These are phyloP conservation scores for Chloropsis hardwickii DNA, from an alignment of 2,113 vertebrate genomes.

Conservation along the genomic window DNA sequence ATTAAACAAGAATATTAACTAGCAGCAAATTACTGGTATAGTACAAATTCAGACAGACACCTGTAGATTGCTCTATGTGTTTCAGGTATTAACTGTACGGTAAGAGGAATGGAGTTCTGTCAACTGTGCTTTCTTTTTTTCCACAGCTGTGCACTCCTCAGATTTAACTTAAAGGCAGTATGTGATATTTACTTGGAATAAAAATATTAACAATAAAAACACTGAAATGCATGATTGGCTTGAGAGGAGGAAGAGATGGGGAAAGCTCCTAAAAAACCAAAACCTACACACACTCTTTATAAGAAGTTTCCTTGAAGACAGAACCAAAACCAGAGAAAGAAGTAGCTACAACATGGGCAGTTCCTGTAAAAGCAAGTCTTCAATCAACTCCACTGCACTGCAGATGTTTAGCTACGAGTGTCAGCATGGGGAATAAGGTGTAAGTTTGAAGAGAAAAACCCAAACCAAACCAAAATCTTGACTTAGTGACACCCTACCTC, in stretches of 20 bases:
- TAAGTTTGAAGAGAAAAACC: neutral
- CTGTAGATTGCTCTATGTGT: neutral
- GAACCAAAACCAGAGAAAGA: neutral
- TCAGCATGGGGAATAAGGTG: neutral
- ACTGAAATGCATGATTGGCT: neutral
- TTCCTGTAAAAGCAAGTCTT: neutral
- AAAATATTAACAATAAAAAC: neutral
- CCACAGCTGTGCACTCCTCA: neutral
- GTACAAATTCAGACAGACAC: neutral
- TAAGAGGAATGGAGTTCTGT: neutral
- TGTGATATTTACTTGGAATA: neutral
- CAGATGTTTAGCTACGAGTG: neutral
- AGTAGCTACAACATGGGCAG: neutral
- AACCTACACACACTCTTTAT: neutral
- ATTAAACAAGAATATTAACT: neutral
- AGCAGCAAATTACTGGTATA: neutral
- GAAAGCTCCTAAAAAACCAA: neutral
- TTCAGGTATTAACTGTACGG: neutral
- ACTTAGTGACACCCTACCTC: slow-evolving; percentile 78
- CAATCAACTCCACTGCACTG: neutral
- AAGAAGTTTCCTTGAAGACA: neutral
- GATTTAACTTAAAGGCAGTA: neutral
- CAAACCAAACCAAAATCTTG: neutral
- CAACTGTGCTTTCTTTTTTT: neutral
- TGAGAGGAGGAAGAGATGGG: neutral